These are phyloP conservation scores for Drosophila cardini DNA, from an alignment of 1,140 invertebrate genomes.

Conservation along the genomic window DNA sequence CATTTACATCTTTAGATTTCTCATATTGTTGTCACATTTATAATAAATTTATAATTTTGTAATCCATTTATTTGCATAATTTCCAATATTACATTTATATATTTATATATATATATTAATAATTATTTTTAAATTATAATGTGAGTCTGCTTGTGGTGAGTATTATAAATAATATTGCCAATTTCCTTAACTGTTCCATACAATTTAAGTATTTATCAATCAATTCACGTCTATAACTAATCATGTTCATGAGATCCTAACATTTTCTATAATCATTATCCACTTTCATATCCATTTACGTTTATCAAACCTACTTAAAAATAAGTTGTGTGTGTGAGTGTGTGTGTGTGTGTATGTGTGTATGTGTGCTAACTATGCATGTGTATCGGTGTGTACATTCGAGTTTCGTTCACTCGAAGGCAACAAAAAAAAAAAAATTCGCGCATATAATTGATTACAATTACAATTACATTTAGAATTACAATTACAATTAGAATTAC, in stretches of 20 bases:
- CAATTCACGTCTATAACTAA: constrained; percentile 32
- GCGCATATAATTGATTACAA: constrained; percentile 18
- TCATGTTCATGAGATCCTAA: constrained; percentile 20
- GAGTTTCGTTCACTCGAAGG: constrained; percentile 27
- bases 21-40: constrained; percentile 42
- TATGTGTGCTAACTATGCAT: constrained; percentile 26
- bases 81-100: constrained; percentile 19
- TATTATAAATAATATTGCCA: constrained; percentile 68
- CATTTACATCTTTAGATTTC: constrained; percentile 39
- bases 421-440: constrained; percentile 28
- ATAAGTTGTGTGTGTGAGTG: constrained; percentile 17
- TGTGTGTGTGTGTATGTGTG: constrained; percentile 10
- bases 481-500: constrained; percentile 33
- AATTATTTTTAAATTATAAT: constrained; percentile 23
- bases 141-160: constrained; percentile 45
- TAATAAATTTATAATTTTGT: constrained; percentile 65
- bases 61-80: constrained; percentile 61
- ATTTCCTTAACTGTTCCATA: constrained; percentile 27
- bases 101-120: constrained; percentile 9
- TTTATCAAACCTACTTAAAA: constrained; percentile 41
- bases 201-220: constrained; percentile 4
- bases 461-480: constrained; percentile 25
- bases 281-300: constrained; percentile 19
- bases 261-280: constrained; percentile 14
- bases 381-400: constrained; percentile 43